Conservation (phyloP, 2,888 invertebrate genomes). For the Heliconius aoede region DNA sequence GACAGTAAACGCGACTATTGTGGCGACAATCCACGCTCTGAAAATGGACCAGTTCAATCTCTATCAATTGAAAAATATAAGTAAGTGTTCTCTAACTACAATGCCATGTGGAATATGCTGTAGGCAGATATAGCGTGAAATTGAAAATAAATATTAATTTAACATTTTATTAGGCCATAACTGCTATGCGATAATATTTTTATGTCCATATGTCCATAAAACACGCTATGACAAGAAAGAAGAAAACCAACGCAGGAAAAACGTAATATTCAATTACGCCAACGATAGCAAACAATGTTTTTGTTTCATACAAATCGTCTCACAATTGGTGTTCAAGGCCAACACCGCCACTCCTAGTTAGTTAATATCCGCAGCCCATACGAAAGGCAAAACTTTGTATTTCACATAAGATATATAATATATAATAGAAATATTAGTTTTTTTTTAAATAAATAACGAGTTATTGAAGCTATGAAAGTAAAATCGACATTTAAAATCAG, state of each 20-base stretch:
- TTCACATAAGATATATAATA: neutral
- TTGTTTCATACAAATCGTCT: slow-evolving; percentile 12
- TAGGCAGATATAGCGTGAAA: no score
- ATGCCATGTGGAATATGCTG: no score
- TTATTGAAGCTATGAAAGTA: neutral
- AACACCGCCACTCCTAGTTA: neutral
- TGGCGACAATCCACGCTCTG: neutral
- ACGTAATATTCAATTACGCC: neutral
- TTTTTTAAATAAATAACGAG: neutral
- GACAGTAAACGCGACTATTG: neutral
- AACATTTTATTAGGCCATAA: neutral
- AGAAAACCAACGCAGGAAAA: neutral
- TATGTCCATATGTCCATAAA: neutral
- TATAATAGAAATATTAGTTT: no score
- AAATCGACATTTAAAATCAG: neutral
- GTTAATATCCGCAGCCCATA: neutral
- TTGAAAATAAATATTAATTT: no score
- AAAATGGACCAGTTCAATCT: no score
- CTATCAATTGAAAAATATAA: neutral
- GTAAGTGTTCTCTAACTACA: neutral
- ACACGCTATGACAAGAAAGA: neutral
- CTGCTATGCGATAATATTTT: neutral
- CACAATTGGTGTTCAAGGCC: slow-evolving; percentile 27
- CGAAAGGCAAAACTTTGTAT: neutral
- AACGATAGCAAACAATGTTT: slow-evolving; percentile 12